Evolutionary conservation across 2,113 vertebrate species (phyloP), one percentile per base, ranked within the genome.

Genomic region (Stegastes partitus): DNA sequence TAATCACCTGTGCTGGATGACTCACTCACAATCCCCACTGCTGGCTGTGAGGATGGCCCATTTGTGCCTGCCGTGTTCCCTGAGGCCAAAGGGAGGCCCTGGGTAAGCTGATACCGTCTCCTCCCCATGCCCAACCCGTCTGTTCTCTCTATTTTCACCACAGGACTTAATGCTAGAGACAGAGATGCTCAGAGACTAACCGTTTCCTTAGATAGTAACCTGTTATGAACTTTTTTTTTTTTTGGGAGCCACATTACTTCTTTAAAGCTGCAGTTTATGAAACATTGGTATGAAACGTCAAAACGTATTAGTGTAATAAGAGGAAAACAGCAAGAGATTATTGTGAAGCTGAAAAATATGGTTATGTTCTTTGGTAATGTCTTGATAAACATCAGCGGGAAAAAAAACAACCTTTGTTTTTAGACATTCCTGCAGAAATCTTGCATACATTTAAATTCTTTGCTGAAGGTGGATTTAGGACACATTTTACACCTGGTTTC

Each of bases 1-100:
- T 81, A 84, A 87, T 87, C 79, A 85, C 77, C 59, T 81, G 55
- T 26, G 77, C 73, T 57, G 31, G 57, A 82, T 89, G 90, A 89
- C 85, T 91, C 84, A 83, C 70, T 81, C 79, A 79, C 74, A 80
- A 72, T 67, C 51, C 61, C 54, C 66, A 67, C 69, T 42, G 54
- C 55, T 56, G 12, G 55, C 56, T 62, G 22, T 56, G 64, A 86
- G 73, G 84, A 86, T 70, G 75, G 56, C 72, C 72, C 79, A 81
- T 89, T 85, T 86, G 75, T 54, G 80, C 70, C 28, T 34, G 47
- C 31, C 11, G 10, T 74, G 39, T 59, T 86, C 82, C 88, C 84
- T 31, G 59, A 88, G 85, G 85, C 68, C 67, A 74, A 25, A 74
- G 75, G 79, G 74, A 87, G 84, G 79, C 75, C 85, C 74, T 21